Conservation (phyloP, 2,888 invertebrate species). For the Thumatha senex region DNA sequence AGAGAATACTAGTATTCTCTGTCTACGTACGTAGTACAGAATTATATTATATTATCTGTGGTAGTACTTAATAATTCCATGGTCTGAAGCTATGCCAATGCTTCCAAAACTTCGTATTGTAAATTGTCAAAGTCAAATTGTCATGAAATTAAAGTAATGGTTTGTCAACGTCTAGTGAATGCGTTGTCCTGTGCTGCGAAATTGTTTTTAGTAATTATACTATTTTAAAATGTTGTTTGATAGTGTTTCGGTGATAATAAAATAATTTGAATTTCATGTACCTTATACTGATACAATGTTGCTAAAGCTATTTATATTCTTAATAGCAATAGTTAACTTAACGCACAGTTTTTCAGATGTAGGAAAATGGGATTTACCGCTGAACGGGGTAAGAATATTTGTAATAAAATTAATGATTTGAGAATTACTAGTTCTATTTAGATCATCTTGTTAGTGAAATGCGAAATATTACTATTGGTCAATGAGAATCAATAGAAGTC, state of each 20-base stretch:
- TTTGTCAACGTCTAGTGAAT: slow-evolving; percentile 30
- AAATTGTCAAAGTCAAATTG: slow-evolving; percentile 5
- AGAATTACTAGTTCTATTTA: not conserved
- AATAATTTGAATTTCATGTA: slow-evolving; percentile 29
- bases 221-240: slow-evolving; percentile 42
- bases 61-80: no score
- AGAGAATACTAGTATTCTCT: no score
- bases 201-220: slow-evolving; percentile 28
- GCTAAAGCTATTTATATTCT: slow-evolving; percentile 54
- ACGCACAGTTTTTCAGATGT: slow-evolving; percentile 82
- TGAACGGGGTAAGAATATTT: slow-evolving; percentile 75
- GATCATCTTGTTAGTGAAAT: no score
- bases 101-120: no score
- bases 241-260: slow-evolving; percentile 24
- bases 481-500: no score
- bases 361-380: slow-evolving; percentile 86
- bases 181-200: slow-evolving; percentile 20
- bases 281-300: slow-evolving; percentile 50
- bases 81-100: no score
- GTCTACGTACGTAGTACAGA: no score
- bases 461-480: no score
- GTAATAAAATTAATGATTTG: not conserved
- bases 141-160: slow-evolving; percentile 21
- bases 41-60: no score
- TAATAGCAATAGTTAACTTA: slow-evolving; percentile 55